Evolutionary conservation across 1,140 invertebrate species (phyloP).

Genomic region (Rhynchophorus ferrugineus): DNA sequence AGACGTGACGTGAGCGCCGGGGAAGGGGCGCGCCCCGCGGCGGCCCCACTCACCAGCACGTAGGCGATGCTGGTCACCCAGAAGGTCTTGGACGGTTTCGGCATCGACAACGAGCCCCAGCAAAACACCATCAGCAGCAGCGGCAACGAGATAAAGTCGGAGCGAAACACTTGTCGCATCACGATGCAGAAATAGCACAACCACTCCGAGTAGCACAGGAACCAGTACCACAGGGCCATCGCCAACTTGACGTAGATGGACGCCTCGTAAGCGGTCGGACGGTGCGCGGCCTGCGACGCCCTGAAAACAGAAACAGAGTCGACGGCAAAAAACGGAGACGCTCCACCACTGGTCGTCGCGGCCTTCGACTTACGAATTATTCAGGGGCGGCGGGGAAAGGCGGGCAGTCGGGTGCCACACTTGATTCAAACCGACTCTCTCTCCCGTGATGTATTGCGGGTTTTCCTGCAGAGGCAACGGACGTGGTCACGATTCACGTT

Average conservation of each 20-base stretch:
- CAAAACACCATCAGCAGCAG: slow-evolving; percentile 11
- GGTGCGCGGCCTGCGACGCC: background rate
- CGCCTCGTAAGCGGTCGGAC: background rate
- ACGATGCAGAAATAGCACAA: slow-evolving; percentile 13
- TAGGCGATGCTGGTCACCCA: slow-evolving; percentile 15
- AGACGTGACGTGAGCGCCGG: no score
- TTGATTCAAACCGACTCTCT: background rate
- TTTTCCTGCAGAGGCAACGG: slow-evolving; percentile 12
- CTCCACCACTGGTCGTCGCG: no score
- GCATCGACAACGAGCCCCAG: slow-evolving; percentile 13
- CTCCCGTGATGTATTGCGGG: slow-evolving; percentile 6
- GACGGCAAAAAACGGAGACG: no score
- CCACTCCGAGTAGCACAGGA: slow-evolving; percentile 9
- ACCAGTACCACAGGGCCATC: slow-evolving; percentile 1
- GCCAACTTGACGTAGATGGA: slow-evolving; percentile 14
- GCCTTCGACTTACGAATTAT: no score
- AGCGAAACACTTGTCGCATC: slow-evolving; percentile 1
- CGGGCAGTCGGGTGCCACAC: slow-evolving; percentile 8
- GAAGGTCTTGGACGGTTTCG: slow-evolving; percentile 14
- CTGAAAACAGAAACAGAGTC: background rate
- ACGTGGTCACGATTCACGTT: no score
- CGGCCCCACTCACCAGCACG: slow-evolving; percentile 16
- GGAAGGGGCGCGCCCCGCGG: no score
- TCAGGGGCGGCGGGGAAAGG: no score
- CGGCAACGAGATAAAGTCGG: slow-evolving; percentile 12